phyloP scores from a whole-genome alignment of 2,888 invertebrate species.

The Stratiomys singularior region DNA sequence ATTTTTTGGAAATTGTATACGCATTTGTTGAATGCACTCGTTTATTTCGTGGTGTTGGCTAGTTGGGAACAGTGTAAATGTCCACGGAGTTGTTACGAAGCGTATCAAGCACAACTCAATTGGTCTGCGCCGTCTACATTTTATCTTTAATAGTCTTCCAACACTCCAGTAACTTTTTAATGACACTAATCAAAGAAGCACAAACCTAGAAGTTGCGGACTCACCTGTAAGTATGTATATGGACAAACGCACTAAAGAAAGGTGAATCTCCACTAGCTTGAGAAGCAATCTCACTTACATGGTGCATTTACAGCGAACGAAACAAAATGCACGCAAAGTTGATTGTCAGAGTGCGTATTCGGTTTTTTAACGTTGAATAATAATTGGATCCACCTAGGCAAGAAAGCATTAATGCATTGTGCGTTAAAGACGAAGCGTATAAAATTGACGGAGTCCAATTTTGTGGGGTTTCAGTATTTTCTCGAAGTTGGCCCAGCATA shows the following conservation, averaged over 20 bases:
- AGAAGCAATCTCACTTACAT: neutral
- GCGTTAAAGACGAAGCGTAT: constrained; percentile 34
- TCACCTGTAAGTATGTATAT: neutral
- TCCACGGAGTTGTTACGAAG: no score
- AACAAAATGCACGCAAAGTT: constrained; percentile 6
- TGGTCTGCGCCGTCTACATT: no score
- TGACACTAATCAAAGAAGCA: constrained; percentile 1
- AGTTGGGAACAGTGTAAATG: no score
- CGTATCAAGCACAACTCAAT: no score
- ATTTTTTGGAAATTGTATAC: no score
- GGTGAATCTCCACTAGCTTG: neutral
- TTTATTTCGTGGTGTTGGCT: no score
- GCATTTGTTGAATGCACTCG: no score
- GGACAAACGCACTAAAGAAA: neutral
- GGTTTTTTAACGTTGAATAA: neutral
- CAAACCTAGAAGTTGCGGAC: neutral
- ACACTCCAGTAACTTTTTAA: constrained; percentile 2
- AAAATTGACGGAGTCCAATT: constrained; percentile 15
- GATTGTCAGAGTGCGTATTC: neutral
- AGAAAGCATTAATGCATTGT: neutral
- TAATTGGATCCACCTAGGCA: constrained; percentile 12
- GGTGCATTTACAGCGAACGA: neutral
- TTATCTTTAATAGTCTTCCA: neutral
- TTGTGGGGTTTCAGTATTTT: constrained; percentile 6
- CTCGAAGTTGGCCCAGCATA: constrained; percentile 28